phyloP scores from a whole-genome alignment of 2,888 invertebrate species.

The Caenorhabditis afra region DNA sequence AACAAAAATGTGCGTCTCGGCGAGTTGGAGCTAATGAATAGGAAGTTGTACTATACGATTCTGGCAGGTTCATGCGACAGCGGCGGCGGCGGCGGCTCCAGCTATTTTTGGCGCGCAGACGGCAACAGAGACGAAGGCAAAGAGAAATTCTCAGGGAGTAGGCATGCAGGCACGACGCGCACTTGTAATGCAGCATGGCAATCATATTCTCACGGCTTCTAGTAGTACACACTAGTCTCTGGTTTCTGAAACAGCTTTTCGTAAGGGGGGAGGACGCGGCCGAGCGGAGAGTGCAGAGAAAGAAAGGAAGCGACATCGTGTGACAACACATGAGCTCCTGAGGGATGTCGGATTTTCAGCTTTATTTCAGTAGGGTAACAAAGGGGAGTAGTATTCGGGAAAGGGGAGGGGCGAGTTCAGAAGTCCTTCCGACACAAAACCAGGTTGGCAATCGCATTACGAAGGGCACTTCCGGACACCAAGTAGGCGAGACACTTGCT shows the following conservation, averaged over 20 bases:
- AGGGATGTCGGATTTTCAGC: constrained; percentile 30
- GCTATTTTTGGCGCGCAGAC: constrained; percentile 28
- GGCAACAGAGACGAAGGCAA: constrained; percentile 28
- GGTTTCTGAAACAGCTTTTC: constrained; percentile 44
- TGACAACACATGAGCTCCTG: constrained; percentile 19
- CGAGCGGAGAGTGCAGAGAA: constrained; percentile 22
- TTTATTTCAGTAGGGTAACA: constrained; percentile 39
- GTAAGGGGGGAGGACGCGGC: not conserved
- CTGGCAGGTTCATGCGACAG: constrained; percentile 7
- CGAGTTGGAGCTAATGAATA: constrained; percentile 24
- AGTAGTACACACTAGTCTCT: constrained; percentile 54
- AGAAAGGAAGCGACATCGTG: constrained; percentile 29
- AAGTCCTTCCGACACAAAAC: constrained; percentile 42
- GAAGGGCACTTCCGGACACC: constrained; percentile 61
- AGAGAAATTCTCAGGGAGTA: constrained; percentile 45
- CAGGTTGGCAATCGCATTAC: constrained; percentile 53
- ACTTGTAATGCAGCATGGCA: constrained; percentile 17
- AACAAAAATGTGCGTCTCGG: constrained; percentile 24
- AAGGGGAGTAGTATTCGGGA: not conserved
- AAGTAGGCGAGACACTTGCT: constrained; percentile 60
- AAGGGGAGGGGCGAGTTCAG: constrained; percentile 7
- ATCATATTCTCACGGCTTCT: constrained; percentile 57
- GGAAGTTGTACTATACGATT: constrained; percentile 51
- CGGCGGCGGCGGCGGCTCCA: not conserved
- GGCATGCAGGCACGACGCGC: not conserved